phyloP scores from a whole-genome alignment of 1,140 invertebrate genomes.

The Heterodera schachtii region DNA sequence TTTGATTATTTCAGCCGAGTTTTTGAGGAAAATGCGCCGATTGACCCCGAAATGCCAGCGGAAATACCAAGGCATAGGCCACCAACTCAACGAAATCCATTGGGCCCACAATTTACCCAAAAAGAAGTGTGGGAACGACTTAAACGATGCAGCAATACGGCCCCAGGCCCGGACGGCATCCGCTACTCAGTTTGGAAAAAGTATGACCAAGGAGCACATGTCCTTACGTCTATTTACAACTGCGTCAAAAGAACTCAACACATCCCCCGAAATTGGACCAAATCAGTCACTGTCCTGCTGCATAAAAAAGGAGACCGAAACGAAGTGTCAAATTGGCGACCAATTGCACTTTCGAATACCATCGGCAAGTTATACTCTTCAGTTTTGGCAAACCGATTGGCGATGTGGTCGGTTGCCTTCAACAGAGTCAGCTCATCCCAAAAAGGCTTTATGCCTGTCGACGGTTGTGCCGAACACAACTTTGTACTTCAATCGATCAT shows the following conservation, averaged over 20 bases:
- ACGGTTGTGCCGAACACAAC: background rate
- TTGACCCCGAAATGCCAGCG: background rate
- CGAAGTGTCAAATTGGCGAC: background rate
- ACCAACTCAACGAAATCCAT: background rate
- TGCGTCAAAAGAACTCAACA: background rate
- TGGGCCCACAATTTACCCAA: background rate
- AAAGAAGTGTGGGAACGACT: background rate
- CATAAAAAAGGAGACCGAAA: background rate
- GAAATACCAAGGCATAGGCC: background rate
- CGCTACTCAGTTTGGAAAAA: background rate
- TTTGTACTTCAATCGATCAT: background rate
- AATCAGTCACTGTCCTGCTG: background rate
- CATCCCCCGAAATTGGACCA: background rate
- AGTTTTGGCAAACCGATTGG: background rate
- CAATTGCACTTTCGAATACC: background rate
- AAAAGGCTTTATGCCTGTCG: background rate
- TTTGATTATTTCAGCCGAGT: background rate
- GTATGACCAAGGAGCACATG: background rate
- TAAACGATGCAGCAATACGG: background rate
- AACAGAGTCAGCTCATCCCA: background rate
- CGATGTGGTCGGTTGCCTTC: background rate
- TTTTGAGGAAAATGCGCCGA: background rate
- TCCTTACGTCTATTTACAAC: background rate
- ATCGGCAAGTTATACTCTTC: background rate
- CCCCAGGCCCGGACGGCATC: background rate